A percentile compares a stretch with the other conserved stretches of the same genome.
Conservation (phyloP, 2,888 invertebrate species). For the Junonia oenone region DNA sequence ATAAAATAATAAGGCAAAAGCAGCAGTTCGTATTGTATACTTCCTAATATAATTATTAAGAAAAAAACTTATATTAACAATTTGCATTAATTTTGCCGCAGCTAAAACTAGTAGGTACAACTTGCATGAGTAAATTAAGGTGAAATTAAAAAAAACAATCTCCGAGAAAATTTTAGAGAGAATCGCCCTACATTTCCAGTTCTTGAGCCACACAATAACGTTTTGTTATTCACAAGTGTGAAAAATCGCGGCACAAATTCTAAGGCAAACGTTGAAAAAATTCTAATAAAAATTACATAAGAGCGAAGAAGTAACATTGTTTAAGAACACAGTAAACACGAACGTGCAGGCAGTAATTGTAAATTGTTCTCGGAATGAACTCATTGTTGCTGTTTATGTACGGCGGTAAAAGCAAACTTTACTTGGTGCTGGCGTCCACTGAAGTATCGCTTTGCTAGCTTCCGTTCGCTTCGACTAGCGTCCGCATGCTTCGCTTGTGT, state of each 20-base stretch:
- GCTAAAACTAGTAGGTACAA: background rate
- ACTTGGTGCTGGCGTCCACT: background rate
- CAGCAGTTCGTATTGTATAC: too few species aligned
- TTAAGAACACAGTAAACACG: conserved; percentile 15
- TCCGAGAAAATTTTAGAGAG: background rate
- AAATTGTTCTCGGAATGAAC: conserved; percentile 20
- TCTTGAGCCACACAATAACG: background rate
- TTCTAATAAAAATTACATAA: conserved; percentile 9
- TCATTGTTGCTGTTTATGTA: conserved; percentile 19
- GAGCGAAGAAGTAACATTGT: conserved; percentile 13
- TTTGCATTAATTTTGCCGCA: background rate
- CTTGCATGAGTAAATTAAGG: background rate
- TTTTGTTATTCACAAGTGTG: background rate
- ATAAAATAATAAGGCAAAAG: too few species aligned
- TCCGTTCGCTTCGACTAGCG: too few species aligned
- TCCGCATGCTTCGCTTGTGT: too few species aligned
- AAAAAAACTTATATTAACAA: too few species aligned
- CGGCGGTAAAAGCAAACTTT: conserved; percentile 16
- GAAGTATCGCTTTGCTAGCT: background rate
- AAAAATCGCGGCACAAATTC: background rate
- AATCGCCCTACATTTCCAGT: background rate
- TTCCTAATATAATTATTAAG: too few species aligned
- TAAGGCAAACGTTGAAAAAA: background rate
- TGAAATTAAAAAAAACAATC: background rate
- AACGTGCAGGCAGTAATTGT: conserved; percentile 18